These are phyloP conservation scores for Tenebrosternarchus preto DNA, from an alignment of 2,113 vertebrate genomes.

Conservation along the genomic window DNA sequence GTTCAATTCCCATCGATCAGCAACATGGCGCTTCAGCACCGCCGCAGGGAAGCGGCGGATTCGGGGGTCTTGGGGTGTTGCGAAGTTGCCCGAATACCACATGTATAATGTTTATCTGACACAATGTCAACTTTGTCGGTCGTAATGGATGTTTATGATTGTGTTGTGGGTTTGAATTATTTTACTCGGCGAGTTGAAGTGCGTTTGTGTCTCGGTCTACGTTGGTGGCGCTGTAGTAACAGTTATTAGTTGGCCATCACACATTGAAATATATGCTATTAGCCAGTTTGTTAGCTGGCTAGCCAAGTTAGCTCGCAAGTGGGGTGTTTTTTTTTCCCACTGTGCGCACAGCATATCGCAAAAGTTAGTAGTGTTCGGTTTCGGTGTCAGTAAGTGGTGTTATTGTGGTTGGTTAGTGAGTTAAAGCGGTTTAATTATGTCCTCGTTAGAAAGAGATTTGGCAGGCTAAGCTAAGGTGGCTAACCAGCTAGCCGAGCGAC, in stretches of 20 bases:
- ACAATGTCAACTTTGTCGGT: conserved; percentile 69
- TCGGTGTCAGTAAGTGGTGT: neutral
- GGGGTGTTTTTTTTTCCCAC: too few relatives aligned
- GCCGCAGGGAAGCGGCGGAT: conserved; percentile 67
- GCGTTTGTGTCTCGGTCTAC: conserved; percentile 59
- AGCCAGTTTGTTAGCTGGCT: neutral
- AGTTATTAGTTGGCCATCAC: conserved; percentile 32
- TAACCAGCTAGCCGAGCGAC: neutral
- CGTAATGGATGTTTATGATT: conserved; percentile 70
- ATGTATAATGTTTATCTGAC: neutral
- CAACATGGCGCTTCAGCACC: conserved; percentile 75
- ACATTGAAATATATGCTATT: neutral
- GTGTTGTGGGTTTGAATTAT: conserved; percentile 67
- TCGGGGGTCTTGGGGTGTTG: conserved; percentile 50
- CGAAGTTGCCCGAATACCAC: conserved; percentile 45
- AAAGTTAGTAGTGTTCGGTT: neutral
- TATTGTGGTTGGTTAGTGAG: neutral
- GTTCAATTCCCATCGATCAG: conserved; percentile 94
- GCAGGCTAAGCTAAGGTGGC: neutral
- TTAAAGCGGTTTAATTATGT: too few relatives aligned
- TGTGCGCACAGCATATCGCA: neutral
- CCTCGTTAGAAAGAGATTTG: neutral
- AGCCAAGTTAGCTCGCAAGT: neutral
- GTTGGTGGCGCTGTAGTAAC: conserved; percentile 74
- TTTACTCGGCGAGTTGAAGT: conserved; percentile 68